These are phyloP conservation scores for Amazona ochrocephala DNA, from an alignment of 2,797 vertebrate genomes.

Conservation along the genomic window DNA sequence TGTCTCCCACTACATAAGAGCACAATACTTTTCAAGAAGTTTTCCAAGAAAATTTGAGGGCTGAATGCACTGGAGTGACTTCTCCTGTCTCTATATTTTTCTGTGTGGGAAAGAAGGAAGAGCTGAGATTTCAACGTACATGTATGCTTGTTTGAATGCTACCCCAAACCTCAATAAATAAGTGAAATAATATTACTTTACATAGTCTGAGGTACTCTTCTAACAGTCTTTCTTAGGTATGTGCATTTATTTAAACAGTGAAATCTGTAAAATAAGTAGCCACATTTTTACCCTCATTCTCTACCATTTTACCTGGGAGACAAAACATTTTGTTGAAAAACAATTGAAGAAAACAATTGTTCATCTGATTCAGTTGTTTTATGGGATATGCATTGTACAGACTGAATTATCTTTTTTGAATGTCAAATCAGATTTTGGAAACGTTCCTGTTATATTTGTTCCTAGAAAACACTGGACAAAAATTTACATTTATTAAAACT, in stretches of 20 bases:
- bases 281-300: background rate
- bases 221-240: background rate
- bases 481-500: constrained; percentile 19
- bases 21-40: background rate
- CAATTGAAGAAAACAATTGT: background rate
- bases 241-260: background rate
- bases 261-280: background rate
- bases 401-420: background rate
- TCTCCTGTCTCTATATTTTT: background rate
- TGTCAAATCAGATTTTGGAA: background rate
- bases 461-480: constrained; percentile 9
- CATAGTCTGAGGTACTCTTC: background rate
- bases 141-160: background rate
- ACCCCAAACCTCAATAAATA: background rate
- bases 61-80: background rate
- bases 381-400: background rate
- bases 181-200: background rate
- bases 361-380: background rate
- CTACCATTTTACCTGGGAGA: background rate
- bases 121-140: background rate
- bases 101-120: background rate
- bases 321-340: background rate
- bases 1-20: background rate
- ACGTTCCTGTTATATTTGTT: background rate
- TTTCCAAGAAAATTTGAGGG: background rate